Percentiles rank a stretch among this genome's conserved stretches.
These are phyloP conservation scores for Petrolisthes cinctipes DNA, from an alignment of 2,888 invertebrate genomes.

Conservation along the genomic window DNA sequence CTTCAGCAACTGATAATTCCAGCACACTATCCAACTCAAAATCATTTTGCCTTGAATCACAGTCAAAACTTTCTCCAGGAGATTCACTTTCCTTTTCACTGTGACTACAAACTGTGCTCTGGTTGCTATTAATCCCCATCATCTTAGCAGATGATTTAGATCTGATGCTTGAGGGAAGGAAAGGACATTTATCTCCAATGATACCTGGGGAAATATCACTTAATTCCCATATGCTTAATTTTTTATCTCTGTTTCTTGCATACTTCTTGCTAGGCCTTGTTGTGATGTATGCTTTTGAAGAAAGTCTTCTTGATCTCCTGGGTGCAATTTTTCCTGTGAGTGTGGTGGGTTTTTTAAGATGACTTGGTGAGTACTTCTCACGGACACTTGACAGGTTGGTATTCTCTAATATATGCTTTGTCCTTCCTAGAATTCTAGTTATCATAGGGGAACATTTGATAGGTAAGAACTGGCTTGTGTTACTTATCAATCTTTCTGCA, in stretches of 20 bases:
- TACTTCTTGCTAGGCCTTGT: background rate
- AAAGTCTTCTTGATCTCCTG: background rate
- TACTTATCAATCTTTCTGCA: background rate
- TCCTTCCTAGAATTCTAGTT: background rate
- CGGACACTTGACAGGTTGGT: background rate
- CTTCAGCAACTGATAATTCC: too few species aligned
- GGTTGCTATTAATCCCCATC: too few species aligned
- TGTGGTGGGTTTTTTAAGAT: background rate
- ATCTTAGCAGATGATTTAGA: too few species aligned
- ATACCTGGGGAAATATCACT: background rate
- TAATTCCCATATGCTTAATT: background rate
- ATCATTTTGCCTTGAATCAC: too few species aligned
- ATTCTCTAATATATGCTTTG: background rate
- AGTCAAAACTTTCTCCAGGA: too few species aligned
- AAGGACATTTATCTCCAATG: too few species aligned
- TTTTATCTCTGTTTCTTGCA: background rate
- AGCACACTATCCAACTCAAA: too few species aligned
- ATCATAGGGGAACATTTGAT: background rate
- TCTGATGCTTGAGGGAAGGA: too few species aligned
- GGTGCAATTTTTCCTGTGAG: background rate
- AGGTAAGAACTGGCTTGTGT: background rate
- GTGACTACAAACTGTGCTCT: too few species aligned
- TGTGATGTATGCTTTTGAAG: background rate
- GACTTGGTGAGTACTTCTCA: background rate
- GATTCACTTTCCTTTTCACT: too few species aligned